These are phyloP conservation scores for Chrysotoxum bicinctum DNA, from an alignment of 2,888 invertebrate genomes.

Conservation along the genomic window DNA sequence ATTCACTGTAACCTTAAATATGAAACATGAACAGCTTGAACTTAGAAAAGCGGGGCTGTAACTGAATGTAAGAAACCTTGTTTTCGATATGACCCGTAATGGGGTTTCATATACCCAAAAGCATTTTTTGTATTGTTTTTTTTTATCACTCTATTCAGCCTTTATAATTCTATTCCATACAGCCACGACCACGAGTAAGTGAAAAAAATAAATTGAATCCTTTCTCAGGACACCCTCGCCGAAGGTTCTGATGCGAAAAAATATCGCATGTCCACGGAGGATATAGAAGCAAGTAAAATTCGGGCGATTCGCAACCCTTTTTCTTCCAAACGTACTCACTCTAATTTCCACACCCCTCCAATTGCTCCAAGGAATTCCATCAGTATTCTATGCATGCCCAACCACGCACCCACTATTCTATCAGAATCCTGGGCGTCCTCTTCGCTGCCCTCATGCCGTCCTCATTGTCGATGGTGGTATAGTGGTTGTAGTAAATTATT, in stretches of 20 bases:
- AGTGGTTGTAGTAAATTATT: slow-evolving; percentile 63
- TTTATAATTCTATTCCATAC: background rate
- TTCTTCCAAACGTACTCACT: slow-evolving; percentile 9
- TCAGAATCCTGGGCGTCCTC: slow-evolving; percentile 15
- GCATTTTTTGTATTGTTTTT: background rate
- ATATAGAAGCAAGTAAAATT: slow-evolving; percentile 11
- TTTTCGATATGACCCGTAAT: background rate
- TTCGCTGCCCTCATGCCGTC: background rate
- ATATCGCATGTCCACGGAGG: slow-evolving; percentile 3
- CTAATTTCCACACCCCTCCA: slow-evolving; percentile 36
- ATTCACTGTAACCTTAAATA: no score
- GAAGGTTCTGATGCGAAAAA: slow-evolving; percentile 24
- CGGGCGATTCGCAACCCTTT: slow-evolving; percentile 43
- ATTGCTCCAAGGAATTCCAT: slow-evolving; percentile 36
- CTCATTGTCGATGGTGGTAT: slow-evolving; percentile 1
- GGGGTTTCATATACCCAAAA: background rate
- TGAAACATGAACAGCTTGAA: no score
- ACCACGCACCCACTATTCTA: slow-evolving; percentile 4
- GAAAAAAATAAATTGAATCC: slow-evolving; percentile 12
- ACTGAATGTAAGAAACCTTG: background rate
- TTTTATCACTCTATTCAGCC: slow-evolving; percentile 35
- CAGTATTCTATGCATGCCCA: slow-evolving; percentile 57
- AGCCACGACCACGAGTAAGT: background rate
- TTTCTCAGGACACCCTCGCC: background rate
- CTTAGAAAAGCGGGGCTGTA: no score